Base-by-base conservation (phyloP, 2,888 invertebrate species). In the Stomorhina lunata region DNA sequence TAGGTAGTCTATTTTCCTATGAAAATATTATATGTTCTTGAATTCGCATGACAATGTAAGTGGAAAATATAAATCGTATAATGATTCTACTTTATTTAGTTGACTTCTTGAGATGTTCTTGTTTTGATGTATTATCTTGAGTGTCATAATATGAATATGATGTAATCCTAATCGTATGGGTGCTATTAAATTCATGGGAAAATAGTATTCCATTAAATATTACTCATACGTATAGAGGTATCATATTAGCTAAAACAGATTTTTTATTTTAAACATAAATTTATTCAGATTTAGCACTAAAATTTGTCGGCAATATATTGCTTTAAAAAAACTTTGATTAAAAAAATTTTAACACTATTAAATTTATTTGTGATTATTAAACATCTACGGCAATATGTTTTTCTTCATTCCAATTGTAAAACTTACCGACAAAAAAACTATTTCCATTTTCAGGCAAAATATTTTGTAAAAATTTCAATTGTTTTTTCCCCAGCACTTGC, bases 341-440 rank as follows among this genome's bases (percentile, higher is more conserved):
- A 27, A 27, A 53, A n/a, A 27, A 27, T 43, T 55, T 17, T 1
- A 68, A 43, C 40, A 25, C 0, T 15, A 50, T 55, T 9, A 43
- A 55, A 71, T 34, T 50, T 40, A 50, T 50, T 73, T 34, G 5
- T 32, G 37, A 10, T 63, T 63, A 63, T 29, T 29, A 63, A 48
- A 32, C 48, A 7, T 65, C 48, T 20, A 12, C 10, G 12, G 20
- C 12, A n/a, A 37, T 9, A 59, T 15, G 25, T 48, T 22, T 48
- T 48, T 6, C 12, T 4, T 59, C 2, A n/a, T 55, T 55, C 2
- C 10, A 53, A 25, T 20, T 5, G 9, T 10, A 37, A 50, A 69
- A 7, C n/a, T n/a, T n/a, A n/a, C n/a, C n/a, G n/a, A 55, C n/a
- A 40, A 50, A 34, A 59, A 27, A 59, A 71, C 7, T 25, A 12